Evolutionary conservation across 2,888 invertebrate species (phyloP).

Genomic region (Tillus elongatus): DNA sequence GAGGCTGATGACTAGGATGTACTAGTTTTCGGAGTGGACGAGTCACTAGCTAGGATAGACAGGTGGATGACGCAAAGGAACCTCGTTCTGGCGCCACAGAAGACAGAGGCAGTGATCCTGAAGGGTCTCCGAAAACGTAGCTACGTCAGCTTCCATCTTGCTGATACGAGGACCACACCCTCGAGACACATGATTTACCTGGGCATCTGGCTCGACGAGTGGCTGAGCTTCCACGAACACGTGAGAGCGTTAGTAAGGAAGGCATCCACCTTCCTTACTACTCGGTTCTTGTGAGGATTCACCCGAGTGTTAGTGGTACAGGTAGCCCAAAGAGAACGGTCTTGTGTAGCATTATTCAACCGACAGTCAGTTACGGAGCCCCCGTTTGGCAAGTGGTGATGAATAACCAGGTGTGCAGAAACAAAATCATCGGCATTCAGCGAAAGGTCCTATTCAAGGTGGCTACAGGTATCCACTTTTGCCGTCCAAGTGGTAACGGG

Average conservation of each 20-base stretch:
- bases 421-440: too few species aligned
- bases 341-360: too few species aligned
- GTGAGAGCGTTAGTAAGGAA: not conserved
- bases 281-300: too few species aligned
- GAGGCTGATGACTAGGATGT: slow-evolving; percentile 4
- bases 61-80: slow-evolving; percentile 9
- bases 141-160: not conserved
- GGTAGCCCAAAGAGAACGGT: too few species aligned
- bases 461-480: too few species aligned
- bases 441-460: too few species aligned
- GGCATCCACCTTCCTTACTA: too few species aligned
- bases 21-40: slow-evolving; percentile 6
- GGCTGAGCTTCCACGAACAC: not conserved
- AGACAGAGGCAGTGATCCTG: slow-evolving; percentile 12
- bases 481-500: too few species aligned
- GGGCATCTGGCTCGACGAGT: slow-evolving; percentile 1
- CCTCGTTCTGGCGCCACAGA: slow-evolving; percentile 9
- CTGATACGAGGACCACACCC: not conserved
- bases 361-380: too few species aligned
- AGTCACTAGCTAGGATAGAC: not conserved
- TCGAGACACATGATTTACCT: slow-evolving; percentile 4
- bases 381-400: too few species aligned
- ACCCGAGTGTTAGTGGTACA: too few species aligned
- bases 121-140: not conserved
- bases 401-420: too few species aligned